phyloP scores from a whole-genome alignment of 92 coral and sea anemone genomes.

The Epizoanthus ramosus region DNA sequence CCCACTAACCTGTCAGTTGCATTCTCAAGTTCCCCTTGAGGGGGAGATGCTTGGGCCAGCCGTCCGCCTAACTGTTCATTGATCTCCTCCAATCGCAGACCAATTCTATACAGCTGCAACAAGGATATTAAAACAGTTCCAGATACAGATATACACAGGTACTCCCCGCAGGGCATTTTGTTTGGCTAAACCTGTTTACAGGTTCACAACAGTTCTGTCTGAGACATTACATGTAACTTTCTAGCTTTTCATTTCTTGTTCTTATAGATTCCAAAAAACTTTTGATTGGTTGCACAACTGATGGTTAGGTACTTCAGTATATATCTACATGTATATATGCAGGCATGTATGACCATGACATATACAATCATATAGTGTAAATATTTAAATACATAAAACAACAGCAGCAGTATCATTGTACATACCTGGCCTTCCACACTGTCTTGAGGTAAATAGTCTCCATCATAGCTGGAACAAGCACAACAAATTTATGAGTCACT shows the following conservation, averaged over 20 bases:
- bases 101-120: constrained; percentile 80
- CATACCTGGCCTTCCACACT: constrained; percentile 83
- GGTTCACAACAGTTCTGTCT: too few relatives aligned
- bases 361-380: too few relatives aligned
- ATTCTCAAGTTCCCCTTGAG: background rate
- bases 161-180: too few relatives aligned
- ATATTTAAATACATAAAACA: too few relatives aligned
- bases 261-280: too few relatives aligned
- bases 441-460: constrained; percentile 75
- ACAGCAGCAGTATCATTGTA: background rate
- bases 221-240: too few relatives aligned
- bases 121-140: background rate
- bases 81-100: constrained; percentile 88
- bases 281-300: too few relatives aligned
- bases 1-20: background rate
- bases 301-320: too few relatives aligned
- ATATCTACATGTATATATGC: too few relatives aligned
- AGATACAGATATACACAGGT: background rate
- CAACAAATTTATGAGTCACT: background rate
- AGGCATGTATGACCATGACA: too few relatives aligned
- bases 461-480: constrained; percentile 52
- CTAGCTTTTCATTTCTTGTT: too few relatives aligned
- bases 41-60: constrained; percentile 26
- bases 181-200: too few relatives aligned
- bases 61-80: constrained; percentile 69